Base-by-base conservation (phyloP, 2,888 invertebrate species). In the Drosophila mulleri region DNA sequence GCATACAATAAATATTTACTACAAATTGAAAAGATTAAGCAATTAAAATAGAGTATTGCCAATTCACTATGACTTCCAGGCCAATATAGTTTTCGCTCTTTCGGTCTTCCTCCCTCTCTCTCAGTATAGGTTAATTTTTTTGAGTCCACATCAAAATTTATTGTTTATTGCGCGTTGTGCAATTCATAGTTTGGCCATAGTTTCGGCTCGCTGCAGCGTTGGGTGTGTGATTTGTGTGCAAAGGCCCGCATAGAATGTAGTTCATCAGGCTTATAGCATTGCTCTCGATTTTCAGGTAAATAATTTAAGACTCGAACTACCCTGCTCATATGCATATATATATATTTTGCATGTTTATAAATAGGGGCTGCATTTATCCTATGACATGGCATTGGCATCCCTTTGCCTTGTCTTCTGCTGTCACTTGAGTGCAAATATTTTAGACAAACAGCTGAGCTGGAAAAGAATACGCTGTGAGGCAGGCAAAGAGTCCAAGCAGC, bases 171-270 rank as follows among this genome's bases (percentile, higher is more conserved):
- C 70, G 68, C 65, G 48, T 9, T 56, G 42, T 59, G 72, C 75
- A 75, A 86, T 88, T 88, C 83, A 85, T 83, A 80, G 80, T 83
- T 85, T 85, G 83, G 83, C 77, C 83, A 82, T 75, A 76, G 72
- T 12, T 84, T 73, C 71, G 73, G 73, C 67, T 56, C 42, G 64
- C 56, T 48, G 67, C 75, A 70, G 73, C 37, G 69, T 62, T 70
- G 72, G 75, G 68, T 29, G 48, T 67, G 83, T 83, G 87, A 85
- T 88, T 88, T 88, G 88, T 81, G 67, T 57, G 79, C 50, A 3
- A 35, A 64, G 66, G 71, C 67, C 85, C 74, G 85, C 85, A 85
- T 85, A 77, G 88, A 77, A 88, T 83, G 72, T 71, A 72, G 82
- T 84, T 68, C 74, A 72, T 76, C 85, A 73, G 66, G 60, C 32